Base-by-base conservation (phyloP, 2,113 vertebrate genomes). In the Hepsetus odoe region DNA sequence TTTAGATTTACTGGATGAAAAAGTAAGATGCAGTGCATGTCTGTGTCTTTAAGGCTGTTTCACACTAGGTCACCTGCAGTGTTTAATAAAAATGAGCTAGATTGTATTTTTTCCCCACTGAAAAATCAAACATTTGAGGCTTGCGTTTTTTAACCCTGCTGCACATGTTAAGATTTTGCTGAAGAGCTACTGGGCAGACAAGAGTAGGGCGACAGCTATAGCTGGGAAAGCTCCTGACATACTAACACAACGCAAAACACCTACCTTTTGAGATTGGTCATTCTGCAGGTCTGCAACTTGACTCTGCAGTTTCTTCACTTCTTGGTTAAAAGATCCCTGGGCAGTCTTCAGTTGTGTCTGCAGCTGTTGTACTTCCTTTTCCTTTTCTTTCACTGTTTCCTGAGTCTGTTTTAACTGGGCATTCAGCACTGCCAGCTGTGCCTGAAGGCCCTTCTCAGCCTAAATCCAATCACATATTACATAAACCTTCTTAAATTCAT, bases 361-460 rank as follows among this genome's bases (percentile, higher is more conserved):
- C 44, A 96, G 90, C 79, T 95, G 94, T 42, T 95, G 93, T 58
- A 93, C 78, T 7, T 84, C 88, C 14, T 92, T 93, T 84, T 96
- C 95, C 76, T 93, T 96, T 77, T 94, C 93, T 86, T 94, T 95
- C 84, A 97, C 85, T 4, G 82, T 72, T 80, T 89, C 87, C 80
- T 95, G 93, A 75, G 91, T 85, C 85, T 94, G 91, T 28, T 86
- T 77, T 30, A 94, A 77, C 89, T 96, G 94, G 3, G 80, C 85
- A 76, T 92, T 93, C 67, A 93, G 26, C 44, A 92, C 87, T 61
- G 80, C 90, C 84, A 97, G 83, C 84, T 95, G 94, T 51, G 83
- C 66, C 18, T 92, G 94, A 86, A 97, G 82, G 68, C 91, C 92
- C 64, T 92, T 94, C 89, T 94, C 95, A 68, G 87, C 89, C 97